These are phyloP conservation scores for Corticium candelabrum DNA, from an alignment of 37 sponge, comb jelly and placozoan genomes.

Conservation along the genomic window DNA sequence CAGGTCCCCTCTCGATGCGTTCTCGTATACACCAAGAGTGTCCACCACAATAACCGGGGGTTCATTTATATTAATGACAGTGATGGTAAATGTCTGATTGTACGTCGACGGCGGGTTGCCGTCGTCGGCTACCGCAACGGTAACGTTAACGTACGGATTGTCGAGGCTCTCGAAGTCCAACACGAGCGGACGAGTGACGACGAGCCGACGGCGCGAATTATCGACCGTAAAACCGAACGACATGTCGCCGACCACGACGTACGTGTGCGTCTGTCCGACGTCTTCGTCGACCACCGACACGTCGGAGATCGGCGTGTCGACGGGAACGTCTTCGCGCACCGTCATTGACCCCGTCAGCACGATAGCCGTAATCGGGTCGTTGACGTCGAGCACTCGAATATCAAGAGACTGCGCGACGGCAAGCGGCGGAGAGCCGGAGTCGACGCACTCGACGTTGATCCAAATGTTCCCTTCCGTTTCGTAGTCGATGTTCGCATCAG, in stretches of 20 bases:
- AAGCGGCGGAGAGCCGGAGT: neutral
- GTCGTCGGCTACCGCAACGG: neutral
- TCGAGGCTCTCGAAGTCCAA: neutral
- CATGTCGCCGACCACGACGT: neutral
- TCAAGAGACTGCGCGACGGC: neutral
- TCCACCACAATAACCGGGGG: neutral
- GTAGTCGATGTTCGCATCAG: neutral
- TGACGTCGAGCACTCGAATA: neutral
- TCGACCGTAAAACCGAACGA: neutral
- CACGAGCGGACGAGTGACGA: neutral
- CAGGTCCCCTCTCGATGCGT: neutral
- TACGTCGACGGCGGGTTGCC: neutral
- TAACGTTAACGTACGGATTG: neutral
- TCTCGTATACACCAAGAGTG: neutral
- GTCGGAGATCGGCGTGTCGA: neutral
- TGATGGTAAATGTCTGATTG: neutral
- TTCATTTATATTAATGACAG: neutral
- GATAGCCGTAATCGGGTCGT: neutral
- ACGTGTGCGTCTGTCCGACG: neutral
- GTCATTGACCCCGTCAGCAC: neutral
- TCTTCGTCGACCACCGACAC: neutral
- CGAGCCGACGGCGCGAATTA: neutral
- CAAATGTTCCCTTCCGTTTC: neutral
- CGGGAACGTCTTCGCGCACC: neutral
- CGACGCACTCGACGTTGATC: neutral